A percentile compares a stretch with the other conserved stretches of the same genome.
Evolutionary conservation across 2,797 vertebrate genomes (phyloP).

Genomic region (Falco berigora): DNA sequence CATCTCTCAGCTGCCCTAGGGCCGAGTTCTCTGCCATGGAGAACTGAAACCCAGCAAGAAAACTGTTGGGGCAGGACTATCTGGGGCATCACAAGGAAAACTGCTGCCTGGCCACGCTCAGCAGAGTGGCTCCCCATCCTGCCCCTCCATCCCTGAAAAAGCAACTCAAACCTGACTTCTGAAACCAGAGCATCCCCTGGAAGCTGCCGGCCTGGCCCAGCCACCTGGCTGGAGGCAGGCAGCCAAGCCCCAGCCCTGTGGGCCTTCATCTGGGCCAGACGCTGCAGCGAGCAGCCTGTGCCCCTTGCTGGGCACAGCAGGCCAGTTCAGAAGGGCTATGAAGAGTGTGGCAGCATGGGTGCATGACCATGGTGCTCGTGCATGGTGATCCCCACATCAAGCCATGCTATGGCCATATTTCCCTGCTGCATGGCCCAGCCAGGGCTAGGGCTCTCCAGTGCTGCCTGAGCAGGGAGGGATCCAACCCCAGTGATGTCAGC

Average conservation of each 20-base stretch:
- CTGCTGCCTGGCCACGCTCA: neutral
- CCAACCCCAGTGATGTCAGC: neutral
- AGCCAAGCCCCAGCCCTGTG: neutral
- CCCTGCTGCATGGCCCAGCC: neutral
- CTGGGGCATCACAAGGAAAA: neutral
- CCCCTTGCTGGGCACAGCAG: neutral
- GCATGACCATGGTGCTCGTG: neutral
- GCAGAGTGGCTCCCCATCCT: neutral
- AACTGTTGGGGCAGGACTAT: accelerated
- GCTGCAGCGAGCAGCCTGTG: accelerated
- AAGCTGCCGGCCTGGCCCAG: neutral
- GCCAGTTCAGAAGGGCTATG: neutral
- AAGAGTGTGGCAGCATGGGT: accelerated
- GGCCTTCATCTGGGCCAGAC: neutral
- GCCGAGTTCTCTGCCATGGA: neutral
- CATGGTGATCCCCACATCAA: accelerated
- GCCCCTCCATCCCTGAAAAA: neutral
- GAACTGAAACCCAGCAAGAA: neutral
- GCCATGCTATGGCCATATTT: accelerated
- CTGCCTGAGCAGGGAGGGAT: neutral
- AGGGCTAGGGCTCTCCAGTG: neutral
- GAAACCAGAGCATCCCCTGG: neutral
- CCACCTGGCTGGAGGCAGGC: neutral
- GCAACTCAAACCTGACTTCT: neutral
- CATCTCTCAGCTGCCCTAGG: neutral